phyloP scores from a whole-genome alignment of 2,113 vertebrate genomes.

The Sphyrna mokarran region DNA sequence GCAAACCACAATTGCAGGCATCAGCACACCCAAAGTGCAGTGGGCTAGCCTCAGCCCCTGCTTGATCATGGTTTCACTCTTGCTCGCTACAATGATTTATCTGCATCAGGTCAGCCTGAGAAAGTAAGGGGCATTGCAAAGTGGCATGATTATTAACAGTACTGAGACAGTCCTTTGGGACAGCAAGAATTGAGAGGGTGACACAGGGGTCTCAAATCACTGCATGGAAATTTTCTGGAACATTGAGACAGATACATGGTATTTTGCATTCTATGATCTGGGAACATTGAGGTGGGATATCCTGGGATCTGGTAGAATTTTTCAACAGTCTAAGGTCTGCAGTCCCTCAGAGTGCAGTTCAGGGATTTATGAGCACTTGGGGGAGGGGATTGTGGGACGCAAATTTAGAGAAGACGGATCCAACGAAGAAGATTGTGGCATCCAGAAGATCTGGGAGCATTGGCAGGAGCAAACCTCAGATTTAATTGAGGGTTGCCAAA shows the following conservation, averaged over 20 bases:
- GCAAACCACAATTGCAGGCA: no score
- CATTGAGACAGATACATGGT: neutral
- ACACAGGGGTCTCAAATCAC: neutral
- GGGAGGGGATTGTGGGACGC: neutral
- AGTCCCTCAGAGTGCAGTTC: neutral
- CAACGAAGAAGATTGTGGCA: neutral
- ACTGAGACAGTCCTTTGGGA: neutral
- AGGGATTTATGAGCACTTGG: neutral
- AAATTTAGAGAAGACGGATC: neutral
- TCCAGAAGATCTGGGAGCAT: neutral
- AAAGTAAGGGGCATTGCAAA: neutral
- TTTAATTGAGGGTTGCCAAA: neutral
- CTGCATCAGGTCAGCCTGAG: neutral
- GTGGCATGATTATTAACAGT: neutral
- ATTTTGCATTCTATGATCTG: neutral
- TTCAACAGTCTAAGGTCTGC: no score
- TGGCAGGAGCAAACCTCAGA: neutral
- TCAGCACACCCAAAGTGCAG: no score
- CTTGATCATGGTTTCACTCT: no score
- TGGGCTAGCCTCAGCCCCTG: no score
- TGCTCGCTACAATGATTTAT: no score
- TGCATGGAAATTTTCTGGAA: neutral
- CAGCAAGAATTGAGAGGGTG: neutral
- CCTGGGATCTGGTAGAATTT: neutral
- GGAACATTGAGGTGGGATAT: neutral